A percentile compares a stretch with the other conserved stretches of the same genome.
phyloP scores from a whole-genome alignment of 2,797 vertebrate genomes.

The Lycodopsis pacificus region DNA sequence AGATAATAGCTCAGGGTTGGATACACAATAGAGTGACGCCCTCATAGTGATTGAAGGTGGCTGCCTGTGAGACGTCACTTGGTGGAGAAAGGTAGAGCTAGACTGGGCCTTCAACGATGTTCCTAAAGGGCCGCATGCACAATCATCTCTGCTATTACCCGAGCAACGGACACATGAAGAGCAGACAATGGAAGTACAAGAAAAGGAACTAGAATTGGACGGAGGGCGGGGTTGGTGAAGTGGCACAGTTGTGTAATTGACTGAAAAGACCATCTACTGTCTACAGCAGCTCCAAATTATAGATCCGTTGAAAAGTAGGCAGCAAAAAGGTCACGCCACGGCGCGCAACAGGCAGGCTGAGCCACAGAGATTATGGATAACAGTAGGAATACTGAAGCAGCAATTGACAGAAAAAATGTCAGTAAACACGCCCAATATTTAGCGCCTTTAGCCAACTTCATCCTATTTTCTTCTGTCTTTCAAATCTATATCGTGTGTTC shows the following conservation, averaged over 20 bases:
- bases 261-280: neutral
- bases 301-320: neutral
- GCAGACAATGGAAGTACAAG: neutral
- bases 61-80: constrained; percentile 7
- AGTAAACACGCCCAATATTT: neutral
- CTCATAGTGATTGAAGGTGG: constrained; percentile 11
- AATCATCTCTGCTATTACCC: neutral
- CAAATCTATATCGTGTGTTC: neutral
- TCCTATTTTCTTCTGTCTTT: neutral
- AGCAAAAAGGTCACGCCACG: neutral
- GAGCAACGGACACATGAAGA: neutral
- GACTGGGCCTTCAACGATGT: neutral
- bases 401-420: neutral
- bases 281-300: neutral
- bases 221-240: neutral
- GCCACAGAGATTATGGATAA: neutral
- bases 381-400: neutral
- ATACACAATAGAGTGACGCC: neutral
- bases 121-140: neutral
- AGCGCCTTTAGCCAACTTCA: neutral
- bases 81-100: neutral
- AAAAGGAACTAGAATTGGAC: too few relatives aligned
- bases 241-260: neutral
- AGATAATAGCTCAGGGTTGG: neutral
- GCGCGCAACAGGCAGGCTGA: neutral